Base-by-base conservation (phyloP, 2,888 invertebrate genomes). In the Eudemis profundana region DNA sequence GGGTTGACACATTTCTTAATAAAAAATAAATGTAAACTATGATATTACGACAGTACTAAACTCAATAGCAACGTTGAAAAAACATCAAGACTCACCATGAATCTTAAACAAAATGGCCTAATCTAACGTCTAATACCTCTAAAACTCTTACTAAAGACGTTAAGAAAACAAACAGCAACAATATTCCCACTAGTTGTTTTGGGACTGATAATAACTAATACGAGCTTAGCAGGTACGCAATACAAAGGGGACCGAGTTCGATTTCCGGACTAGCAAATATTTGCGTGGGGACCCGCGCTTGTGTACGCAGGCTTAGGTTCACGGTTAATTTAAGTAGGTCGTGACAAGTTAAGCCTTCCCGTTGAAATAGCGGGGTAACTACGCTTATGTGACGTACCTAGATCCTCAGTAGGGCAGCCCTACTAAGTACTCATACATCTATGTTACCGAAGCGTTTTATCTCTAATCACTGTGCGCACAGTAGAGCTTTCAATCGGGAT, bases 291-390 rank as follows among this genome's bases (percentile, higher is more conserved):
- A 33, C 49, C 54, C 49, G 19, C 44, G 4, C 14, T 47, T 56
- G 56, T 63, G 57, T 50, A 40, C 38, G 38, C 36, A 14, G 19
- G 47, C 42, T 49, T 49, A 15, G 50, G 56, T 42, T 21, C 47
- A 49, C 40, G 54, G 56, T 57, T 64, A 64, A 57, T 64, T 64
- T 57, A 57, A 64, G 56, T 27, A 50, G 63, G 63, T 56, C 56
- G 19, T 50, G 63, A 57, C 63, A 50, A 64, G 63, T 64, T 50
- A 50, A 64, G 63, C 57, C 42, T 46, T 53, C 33, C 23, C 36
- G 33, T 64, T 46, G 61, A 50, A 57, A 57, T 33, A 44, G 42
- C 14, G n/a, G 27, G 40, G 15, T 40, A 4, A 15, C 10, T 50
- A 14, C 3, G 10, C 21, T 7, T 10, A 14, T 21, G 54, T 15